Conservation (phyloP, 2,797 vertebrate species). For the Crenichthys baileyi region DNA sequence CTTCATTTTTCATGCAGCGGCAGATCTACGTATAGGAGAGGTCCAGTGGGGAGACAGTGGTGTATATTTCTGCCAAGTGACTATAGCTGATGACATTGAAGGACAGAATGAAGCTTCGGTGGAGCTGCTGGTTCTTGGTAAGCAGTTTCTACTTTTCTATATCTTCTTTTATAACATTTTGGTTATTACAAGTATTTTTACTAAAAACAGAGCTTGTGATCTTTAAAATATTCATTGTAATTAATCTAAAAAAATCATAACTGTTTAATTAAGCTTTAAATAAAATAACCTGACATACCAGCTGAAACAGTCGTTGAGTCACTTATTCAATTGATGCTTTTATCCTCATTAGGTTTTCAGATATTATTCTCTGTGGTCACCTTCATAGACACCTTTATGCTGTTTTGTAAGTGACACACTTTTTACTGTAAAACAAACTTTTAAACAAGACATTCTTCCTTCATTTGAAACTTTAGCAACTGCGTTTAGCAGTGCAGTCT, state of each 20-base stretch:
- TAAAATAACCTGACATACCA: not conserved
- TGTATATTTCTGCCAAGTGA: conserved; percentile 91
- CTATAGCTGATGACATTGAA: conserved; percentile 91
- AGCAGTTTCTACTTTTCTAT: conserved; percentile 55
- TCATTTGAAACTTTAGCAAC: conserved; percentile 32
- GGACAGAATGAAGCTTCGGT: conserved; percentile 92
- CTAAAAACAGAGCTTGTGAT: not conserved
- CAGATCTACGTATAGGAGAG: conserved; percentile 90
- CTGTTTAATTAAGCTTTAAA: not conserved
- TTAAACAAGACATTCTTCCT: not conserved
- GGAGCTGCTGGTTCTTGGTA: conserved; percentile 94
- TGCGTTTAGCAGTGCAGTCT: not conserved
- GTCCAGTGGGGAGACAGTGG: conserved; percentile 94
- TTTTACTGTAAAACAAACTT: not conserved
- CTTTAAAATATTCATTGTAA: not conserved
- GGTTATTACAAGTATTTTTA: not conserved
- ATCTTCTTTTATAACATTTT: not conserved
- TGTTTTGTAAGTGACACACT: not conserved
- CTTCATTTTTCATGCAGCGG: conserved; percentile 77
- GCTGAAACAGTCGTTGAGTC: not conserved
- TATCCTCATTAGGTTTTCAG: not conserved
- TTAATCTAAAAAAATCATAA: not conserved
- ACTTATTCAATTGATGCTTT: not conserved
- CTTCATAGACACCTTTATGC: not conserved
- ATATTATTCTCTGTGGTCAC: not conserved